These are phyloP conservation scores for Muntiacus reevesi DNA, from an alignment of 2,113 vertebrate genomes.

Conservation along the genomic window DNA sequence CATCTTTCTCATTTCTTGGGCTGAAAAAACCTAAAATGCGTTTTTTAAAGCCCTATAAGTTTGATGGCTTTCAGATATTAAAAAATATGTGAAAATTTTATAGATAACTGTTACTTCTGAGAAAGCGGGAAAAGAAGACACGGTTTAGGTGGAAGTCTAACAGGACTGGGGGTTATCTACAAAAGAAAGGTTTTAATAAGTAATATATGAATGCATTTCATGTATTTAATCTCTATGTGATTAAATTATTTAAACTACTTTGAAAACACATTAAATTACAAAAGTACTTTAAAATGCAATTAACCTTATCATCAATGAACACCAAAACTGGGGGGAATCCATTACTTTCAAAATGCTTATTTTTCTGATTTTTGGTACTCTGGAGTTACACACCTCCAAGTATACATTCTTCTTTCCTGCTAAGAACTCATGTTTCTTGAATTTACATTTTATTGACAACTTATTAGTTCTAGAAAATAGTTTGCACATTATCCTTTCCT, in stretches of 20 bases:
- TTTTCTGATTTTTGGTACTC: background rate
- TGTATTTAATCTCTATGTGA: background rate
- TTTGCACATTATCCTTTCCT: background rate
- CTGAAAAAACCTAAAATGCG: background rate
- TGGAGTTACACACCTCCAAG: background rate
- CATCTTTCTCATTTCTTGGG: background rate
- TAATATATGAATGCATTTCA: background rate
- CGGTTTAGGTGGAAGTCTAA: background rate
- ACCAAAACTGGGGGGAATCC: background rate
- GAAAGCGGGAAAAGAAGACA: background rate
- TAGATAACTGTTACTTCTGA: background rate
- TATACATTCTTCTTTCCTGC: background rate
- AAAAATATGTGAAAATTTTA: background rate
- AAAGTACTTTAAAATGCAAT: background rate
- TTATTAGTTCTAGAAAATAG: background rate
- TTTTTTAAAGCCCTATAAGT: background rate
- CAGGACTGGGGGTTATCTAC: background rate
- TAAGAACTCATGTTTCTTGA: background rate
- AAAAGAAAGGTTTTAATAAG: background rate
- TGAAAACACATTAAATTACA: background rate
- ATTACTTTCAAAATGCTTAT: slow-evolving; percentile 12
- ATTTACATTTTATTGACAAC: background rate
- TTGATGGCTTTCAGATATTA: background rate
- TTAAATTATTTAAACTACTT: background rate
- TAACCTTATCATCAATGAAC: background rate